phyloP scores from a whole-genome alignment of 2,888 invertebrate species.

The Colletes collaris region DNA sequence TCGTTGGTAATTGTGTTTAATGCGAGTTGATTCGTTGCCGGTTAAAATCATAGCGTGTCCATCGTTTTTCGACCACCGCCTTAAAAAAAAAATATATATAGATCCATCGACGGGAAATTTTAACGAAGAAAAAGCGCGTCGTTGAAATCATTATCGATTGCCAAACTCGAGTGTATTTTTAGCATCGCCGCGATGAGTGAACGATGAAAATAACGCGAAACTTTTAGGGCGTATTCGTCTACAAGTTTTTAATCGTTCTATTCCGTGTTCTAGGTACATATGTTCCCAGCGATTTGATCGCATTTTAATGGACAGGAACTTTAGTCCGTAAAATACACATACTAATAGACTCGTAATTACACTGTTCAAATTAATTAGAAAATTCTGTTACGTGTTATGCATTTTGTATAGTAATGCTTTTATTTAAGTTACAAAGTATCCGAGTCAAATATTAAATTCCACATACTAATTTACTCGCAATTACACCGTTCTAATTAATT shows the following conservation, averaged over 20 bases:
- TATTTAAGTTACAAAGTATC: too few species aligned
- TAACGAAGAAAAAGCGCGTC: constrained; percentile 4
- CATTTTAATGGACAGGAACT: too few species aligned
- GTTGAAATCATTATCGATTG: constrained; percentile 6
- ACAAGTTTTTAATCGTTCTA: not conserved
- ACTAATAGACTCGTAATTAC: too few species aligned
- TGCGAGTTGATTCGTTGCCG: constrained; percentile 77
- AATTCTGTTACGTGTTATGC: too few species aligned
- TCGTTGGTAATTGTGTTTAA: constrained; percentile 77
- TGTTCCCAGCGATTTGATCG: too few species aligned
- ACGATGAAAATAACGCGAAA: constrained; percentile 6
- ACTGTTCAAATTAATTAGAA: too few species aligned
- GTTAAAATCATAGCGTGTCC: constrained; percentile 68
- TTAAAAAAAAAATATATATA: constrained; percentile 26
- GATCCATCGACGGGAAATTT: not conserved
- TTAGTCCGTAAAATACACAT: too few species aligned
- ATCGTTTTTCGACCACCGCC: constrained; percentile 11
- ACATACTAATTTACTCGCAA: too few species aligned
- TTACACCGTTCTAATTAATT: too few species aligned
- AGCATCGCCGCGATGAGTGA: not conserved
- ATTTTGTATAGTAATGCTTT: too few species aligned
- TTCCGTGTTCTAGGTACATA: not conserved
- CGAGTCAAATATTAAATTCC: too few species aligned
- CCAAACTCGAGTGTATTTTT: constrained; percentile 10
- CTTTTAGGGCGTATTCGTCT: constrained; percentile 1